phyloP scores from a whole-genome alignment of 35 echinoderm and acorn worm species.

The Ophioderma brevispina region DNA sequence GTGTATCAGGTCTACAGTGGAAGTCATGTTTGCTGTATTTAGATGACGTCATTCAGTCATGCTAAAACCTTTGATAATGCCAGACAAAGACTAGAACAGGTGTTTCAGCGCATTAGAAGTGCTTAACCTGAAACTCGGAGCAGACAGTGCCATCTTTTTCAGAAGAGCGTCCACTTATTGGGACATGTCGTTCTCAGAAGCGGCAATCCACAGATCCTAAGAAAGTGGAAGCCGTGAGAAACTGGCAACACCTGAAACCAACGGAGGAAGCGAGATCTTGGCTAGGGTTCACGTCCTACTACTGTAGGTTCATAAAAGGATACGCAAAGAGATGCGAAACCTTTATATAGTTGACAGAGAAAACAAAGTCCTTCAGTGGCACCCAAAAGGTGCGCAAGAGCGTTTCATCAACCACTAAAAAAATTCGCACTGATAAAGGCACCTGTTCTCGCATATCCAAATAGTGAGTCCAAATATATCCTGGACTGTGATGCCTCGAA shows the following conservation, averaged over 20 bases:
- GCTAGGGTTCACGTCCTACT: slow-evolving; percentile 41
- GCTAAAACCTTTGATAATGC: slow-evolving; percentile 13
- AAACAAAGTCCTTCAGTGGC: slow-evolving; percentile 16
- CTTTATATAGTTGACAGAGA: slow-evolving; percentile 1
- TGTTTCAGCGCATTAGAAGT: neutral
- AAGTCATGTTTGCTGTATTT: slow-evolving; percentile 72
- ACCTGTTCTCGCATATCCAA: neutral
- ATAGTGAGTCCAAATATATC: no score
- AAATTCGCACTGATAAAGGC: neutral
- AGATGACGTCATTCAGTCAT: slow-evolving; percentile 64
- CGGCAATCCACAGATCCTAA: neutral
- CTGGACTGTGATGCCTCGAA: no score
- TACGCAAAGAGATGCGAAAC: neutral
- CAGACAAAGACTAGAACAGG: slow-evolving; percentile 24
- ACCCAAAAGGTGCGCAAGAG: neutral
- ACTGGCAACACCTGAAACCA: slow-evolving; percentile 16
- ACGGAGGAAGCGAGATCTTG: slow-evolving; percentile 22
- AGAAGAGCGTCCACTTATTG: slow-evolving; percentile 58
- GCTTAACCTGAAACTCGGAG: slow-evolving; percentile 42
- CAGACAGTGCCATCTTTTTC: no score
- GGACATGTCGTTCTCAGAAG: slow-evolving; percentile 53
- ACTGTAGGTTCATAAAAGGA: no score
- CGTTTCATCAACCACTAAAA: slow-evolving; percentile 28
- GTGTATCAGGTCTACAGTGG: no score
- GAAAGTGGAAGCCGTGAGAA: slow-evolving; percentile 15